A percentile compares a stretch with the other conserved stretches of the same genome.
phyloP scores from a whole-genome alignment of 2,113 vertebrate species.

The Pseudorasbora parva region DNA sequence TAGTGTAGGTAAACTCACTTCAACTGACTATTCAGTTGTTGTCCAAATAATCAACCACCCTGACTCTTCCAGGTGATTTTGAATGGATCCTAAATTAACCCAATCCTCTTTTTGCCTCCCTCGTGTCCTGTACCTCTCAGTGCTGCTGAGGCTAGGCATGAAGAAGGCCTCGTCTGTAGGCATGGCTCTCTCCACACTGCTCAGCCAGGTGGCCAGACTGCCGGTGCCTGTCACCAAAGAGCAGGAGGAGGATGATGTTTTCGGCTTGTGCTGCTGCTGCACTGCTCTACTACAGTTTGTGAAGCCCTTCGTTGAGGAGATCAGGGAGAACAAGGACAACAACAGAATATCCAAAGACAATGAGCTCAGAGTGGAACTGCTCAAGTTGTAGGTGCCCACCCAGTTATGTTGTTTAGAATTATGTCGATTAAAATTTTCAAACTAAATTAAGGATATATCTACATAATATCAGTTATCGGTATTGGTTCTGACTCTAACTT shows the following conservation, averaged over 20 bases:
- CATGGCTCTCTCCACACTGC: slow-evolving; percentile 87
- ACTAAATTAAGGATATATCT: neutral
- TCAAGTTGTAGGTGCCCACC: slow-evolving; percentile 87
- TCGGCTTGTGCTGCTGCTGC: slow-evolving; percentile 86
- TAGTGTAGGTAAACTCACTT: neutral
- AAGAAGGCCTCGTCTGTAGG: slow-evolving; percentile 91
- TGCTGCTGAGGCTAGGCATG: slow-evolving; percentile 83
- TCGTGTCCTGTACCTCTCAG: slow-evolving; percentile 64
- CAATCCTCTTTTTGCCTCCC: no score
- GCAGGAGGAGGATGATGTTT: slow-evolving; percentile 85
- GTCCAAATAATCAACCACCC: neutral
- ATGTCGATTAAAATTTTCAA: neutral
- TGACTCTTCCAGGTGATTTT: neutral
- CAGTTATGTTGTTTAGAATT: neutral
- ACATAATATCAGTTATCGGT: neutral
- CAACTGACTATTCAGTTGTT: neutral
- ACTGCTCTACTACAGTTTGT: slow-evolving; percentile 81
- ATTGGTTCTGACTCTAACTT: neutral
- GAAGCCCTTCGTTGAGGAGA: slow-evolving; percentile 86
- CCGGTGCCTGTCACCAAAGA: slow-evolving; percentile 87
- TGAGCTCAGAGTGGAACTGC: slow-evolving; percentile 87
- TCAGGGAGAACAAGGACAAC: slow-evolving; percentile 62
- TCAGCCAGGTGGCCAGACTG: slow-evolving; percentile 85
- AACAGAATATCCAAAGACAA: slow-evolving; percentile 61
- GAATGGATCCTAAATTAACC: neutral